A percentile compares a stretch with the other conserved stretches of the same genome.
These are phyloP conservation scores for Parazoanthus darwini DNA, from an alignment of 92 coral and sea anemone genomes.

Conservation along the genomic window DNA sequence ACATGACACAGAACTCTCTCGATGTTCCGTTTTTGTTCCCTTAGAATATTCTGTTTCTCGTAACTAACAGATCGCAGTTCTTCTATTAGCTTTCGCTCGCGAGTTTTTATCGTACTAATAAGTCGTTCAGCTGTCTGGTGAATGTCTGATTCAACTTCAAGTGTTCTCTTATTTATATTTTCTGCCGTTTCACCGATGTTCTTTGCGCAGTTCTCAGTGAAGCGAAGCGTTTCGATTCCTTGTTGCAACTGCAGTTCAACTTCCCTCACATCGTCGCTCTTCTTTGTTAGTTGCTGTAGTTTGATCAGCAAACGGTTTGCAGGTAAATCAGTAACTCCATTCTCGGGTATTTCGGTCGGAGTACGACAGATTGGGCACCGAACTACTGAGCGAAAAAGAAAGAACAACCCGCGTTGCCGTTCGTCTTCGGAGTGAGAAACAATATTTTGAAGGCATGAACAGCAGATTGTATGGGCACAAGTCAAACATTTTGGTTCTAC, in stretches of 20 bases:
- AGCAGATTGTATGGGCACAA: constrained; percentile 57
- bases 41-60: constrained; percentile 48
- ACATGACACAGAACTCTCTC: constrained; percentile 9
- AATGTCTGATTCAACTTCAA: constrained; percentile 50
- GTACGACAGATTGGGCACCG: constrained; percentile 66
- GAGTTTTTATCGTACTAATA: constrained; percentile 44
- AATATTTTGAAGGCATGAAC: constrained; percentile 45
- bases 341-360: constrained; percentile 41
- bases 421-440: not conserved
- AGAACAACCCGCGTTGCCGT: not conserved
- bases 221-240: constrained; percentile 42
- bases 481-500: constrained; percentile 56
- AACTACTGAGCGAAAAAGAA: constrained; percentile 17
- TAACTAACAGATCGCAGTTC: constrained; percentile 32
- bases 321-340: constrained; percentile 59
- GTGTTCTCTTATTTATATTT: constrained; percentile 46
- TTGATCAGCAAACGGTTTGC: constrained; percentile 49
- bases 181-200: constrained; percentile 28
- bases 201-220: constrained; percentile 17
- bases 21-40: constrained; percentile 30
- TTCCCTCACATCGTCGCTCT: constrained; percentile 43
- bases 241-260: constrained; percentile 34
- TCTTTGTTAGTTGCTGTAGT: constrained; percentile 38
- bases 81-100: constrained; percentile 52
- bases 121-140: constrained; percentile 48